Evolutionary conservation across 30 jellyfish, hydroid and myxozoan genomes (phyloP), one percentile per base, ranked within the genome.

Genomic region (Hydractinia symbiolongicarpus): DNA sequence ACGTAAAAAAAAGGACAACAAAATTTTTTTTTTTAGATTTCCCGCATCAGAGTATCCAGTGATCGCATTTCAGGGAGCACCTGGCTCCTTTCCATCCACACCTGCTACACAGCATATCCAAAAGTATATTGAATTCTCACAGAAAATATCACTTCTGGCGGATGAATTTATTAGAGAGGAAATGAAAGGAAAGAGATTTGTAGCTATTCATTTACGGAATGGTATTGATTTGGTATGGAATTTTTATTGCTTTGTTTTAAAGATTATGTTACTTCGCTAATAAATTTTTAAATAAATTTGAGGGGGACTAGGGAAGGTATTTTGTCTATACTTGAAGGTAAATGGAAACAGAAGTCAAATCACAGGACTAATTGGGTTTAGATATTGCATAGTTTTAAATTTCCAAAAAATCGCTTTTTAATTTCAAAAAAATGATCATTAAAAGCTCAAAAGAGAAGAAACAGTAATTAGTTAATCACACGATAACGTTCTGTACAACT

Each of bases 31-130:
- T 0, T 55, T 44, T 40, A 93, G 96, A 68, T 87, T 86, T 80
- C 95, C 98, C 8, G 73, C 94, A 8, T 61, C 80, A 6, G 76
- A 87, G 9, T 87, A 57, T 55, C 90, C 86, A 19, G 96, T 93
- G 50, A 57, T 77, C 76, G 98, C 98, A 74, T 93, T 93, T 82
- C 98, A 87, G 88, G 96, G 98, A 6, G 96, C 98, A 5, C 98
- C 98, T 51, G 98, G 96, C 0, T 90, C 84, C 55, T 93, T 83
- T 64, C 98, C 98, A 0, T 93, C 98, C 9, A 53, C 56, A 61
- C 78, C 70, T 76, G 68, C 19, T 51, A 81, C 83, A 70, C 98
- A 93, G 13, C 67, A 44, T 73, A 73, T 93, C 72, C 98, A 93
- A 72, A 93, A 87, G 67, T 93, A 83, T 76, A 55, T 93, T 0